Evolutionary conservation across 2,888 invertebrate species (phyloP), one percentile per base, ranked within the genome.

Genomic region (Acrobeloides nanus): DNA sequence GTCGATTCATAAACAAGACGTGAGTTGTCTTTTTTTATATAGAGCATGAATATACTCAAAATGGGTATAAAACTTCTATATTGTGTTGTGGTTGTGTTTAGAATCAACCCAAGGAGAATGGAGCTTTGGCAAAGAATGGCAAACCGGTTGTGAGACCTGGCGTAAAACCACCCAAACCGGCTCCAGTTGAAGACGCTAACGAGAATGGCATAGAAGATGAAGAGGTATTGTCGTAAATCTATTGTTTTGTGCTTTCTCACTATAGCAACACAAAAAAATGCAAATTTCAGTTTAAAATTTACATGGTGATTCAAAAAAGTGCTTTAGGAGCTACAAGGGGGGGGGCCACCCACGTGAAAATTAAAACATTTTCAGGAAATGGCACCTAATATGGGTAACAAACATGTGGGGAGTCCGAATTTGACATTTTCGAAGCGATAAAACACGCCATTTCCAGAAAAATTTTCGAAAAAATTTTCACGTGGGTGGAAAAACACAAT

Each of bases 1-100:
- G 26, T 55, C 58, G 10, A 51, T 58, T 15, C 53, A 55, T 38
- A 58, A 61, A 43, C 27, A 48, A 12, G 61, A 58, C 47, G 61
- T 62, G 25, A 55, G 56, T 53, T n/a, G 44, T 42, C 33, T 29
- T 20, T 39, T 43, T 6, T 8, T 4, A 12, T 38, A 6, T 12
- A 21, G n/a, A 12, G 29, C 29, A 29, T 10, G 15, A 10, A 29
- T 10, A 29, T 29, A 15, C 12, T 29, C 10, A 12, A 15, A 29
- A 29, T 29, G 15, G 10, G 15, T 29, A 15, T 12, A 29, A 12
- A 15, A 15, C 29, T 29, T 29, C 29, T 10, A 10, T 40, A 29
- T 18, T 23, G 7, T 37, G 17, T 5, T 27, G 40, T 38, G 35
- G 8, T 35, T 35, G 35, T 35, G 15, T 35, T 15, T 35, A 15